These are phyloP conservation scores for Chondrilla cf. caribensis DNA, from an alignment of 37 sponge, comb jelly and placozoan species.

Conservation along the genomic window DNA sequence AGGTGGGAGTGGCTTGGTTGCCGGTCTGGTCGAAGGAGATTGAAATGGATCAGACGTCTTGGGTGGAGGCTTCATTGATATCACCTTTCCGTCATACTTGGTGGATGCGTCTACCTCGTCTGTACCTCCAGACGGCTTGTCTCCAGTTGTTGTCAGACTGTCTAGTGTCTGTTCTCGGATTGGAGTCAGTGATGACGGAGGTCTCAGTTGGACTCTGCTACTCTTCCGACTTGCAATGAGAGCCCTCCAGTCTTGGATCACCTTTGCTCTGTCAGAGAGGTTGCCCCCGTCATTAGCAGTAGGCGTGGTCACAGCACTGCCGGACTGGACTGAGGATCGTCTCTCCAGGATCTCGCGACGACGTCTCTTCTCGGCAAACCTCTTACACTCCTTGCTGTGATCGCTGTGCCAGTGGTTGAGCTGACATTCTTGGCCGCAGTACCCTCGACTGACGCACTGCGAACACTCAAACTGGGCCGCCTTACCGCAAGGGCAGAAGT, in stretches of 20 bases:
- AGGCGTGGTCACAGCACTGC: not conserved
- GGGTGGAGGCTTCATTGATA: not conserved
- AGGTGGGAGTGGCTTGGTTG: not conserved
- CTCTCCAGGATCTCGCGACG: conserved; percentile 44
- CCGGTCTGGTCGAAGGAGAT: not conserved
- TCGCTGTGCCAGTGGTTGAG: conserved; percentile 48
- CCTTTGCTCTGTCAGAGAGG: not conserved
- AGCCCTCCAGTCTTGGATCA: not conserved
- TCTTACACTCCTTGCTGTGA: conserved; percentile 70
- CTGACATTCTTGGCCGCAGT: conserved; percentile 83
- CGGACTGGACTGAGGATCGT: not conserved
- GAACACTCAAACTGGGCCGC: conserved; percentile 84
- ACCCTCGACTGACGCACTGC: conserved; percentile 62
- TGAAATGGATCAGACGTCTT: not conserved
- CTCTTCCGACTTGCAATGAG: not conserved
- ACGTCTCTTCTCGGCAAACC: conserved; percentile 63
- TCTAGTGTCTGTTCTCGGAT: conserved; percentile 14
- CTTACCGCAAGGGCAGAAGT: conserved; percentile 80
- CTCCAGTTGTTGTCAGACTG: no score
- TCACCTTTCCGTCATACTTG: no score
- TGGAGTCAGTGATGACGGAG: conserved; percentile 8
- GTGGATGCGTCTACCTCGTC: no score
- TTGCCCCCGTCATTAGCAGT: not conserved
- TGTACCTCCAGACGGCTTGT: no score
- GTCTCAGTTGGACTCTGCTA: not conserved